Conservation (phyloP, 2,797 vertebrate genomes). For the Chloroceryle inda region DNA sequence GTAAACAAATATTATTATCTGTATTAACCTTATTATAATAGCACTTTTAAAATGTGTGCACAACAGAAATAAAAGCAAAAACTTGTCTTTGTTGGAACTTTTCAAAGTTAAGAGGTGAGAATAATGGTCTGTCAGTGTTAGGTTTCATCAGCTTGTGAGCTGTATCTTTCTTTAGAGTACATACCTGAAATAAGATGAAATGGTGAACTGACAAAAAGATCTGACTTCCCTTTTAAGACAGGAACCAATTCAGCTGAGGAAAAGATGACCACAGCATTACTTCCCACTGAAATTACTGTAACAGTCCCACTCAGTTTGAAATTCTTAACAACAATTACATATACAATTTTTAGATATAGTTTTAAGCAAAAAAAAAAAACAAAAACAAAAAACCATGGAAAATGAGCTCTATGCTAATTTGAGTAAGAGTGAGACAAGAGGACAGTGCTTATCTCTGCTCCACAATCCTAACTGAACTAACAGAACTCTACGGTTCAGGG, state of each 20-base stretch:
- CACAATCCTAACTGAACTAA: neutral
- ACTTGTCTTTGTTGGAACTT: neutral
- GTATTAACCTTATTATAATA: neutral
- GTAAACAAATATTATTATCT: neutral
- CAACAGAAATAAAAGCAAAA: neutral
- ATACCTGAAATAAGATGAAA: slow-evolving; percentile 7
- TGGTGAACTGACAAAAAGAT: neutral
- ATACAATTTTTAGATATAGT: neutral
- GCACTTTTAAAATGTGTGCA: neutral
- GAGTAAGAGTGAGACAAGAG: neutral
- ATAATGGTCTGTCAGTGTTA: neutral
- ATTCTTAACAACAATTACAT: neutral
- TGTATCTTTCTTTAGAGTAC: neutral
- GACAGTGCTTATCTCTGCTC: neutral
- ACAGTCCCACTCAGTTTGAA: neutral
- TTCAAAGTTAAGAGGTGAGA: neutral
- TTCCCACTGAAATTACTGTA: neutral
- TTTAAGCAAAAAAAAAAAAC: neutral
- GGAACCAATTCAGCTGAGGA: neutral
- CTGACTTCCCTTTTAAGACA: neutral
- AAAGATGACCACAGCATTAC: neutral
- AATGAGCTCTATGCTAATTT: neutral
- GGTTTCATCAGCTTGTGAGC: neutral
- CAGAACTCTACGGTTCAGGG: neutral
- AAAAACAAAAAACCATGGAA: too few species aligned